These are phyloP conservation scores for Anguilla japonica DNA, from an alignment of 2,113 vertebrate genomes.

Conservation along the genomic window DNA sequence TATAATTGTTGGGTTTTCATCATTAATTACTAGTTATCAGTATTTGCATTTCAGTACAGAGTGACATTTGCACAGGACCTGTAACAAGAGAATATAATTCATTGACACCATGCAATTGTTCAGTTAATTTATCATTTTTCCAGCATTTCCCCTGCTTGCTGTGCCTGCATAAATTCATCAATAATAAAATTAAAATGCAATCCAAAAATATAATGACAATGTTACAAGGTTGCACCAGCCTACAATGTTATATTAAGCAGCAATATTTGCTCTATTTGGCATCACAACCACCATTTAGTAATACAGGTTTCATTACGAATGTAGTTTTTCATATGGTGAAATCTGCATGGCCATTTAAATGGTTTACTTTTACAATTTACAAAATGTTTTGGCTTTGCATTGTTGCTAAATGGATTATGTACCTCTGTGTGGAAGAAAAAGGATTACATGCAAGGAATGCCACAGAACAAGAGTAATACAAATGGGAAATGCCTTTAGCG, in stretches of 20 bases:
- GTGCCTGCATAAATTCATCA: background rate
- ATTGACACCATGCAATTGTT: background rate
- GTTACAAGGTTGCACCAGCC: background rate
- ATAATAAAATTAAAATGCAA: constrained; percentile 1
- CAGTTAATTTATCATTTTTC: background rate
- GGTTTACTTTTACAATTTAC: background rate
- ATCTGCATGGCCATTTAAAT: background rate
- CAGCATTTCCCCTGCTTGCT: background rate
- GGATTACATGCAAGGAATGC: background rate
- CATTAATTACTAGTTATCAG: background rate
- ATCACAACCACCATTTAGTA: background rate
- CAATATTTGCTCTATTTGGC: background rate
- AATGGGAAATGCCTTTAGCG: background rate
- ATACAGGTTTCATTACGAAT: background rate
- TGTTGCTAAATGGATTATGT: background rate
- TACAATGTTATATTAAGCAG: background rate
- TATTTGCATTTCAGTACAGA: background rate
- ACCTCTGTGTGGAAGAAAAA: no score
- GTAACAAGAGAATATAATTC: background rate
- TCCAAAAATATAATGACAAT: background rate
- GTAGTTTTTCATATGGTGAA: background rate
- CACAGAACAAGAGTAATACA: constrained; percentile 5
- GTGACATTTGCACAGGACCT: background rate
- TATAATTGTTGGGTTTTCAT: background rate
- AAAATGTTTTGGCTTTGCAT: background rate